Percentiles rank a stretch among this genome's conserved stretches.
Conservation (phyloP, 2,888 invertebrate species). For the Plemyria rubiginata region DNA sequence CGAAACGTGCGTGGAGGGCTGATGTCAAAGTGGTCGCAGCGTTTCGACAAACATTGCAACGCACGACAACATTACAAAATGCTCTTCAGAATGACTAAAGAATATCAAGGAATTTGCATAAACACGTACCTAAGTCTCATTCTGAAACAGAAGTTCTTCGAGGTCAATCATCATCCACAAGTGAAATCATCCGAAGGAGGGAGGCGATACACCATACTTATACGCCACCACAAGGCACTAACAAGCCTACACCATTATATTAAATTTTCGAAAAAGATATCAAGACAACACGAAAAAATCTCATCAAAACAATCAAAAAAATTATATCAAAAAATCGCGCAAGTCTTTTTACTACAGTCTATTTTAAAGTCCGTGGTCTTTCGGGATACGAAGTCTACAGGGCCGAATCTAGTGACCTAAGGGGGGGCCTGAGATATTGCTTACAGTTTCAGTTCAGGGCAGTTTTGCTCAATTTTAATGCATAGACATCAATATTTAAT, state of each 20-base stretch:
- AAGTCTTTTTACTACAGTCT: slow-evolving; percentile 83
- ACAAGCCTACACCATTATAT: slow-evolving; percentile 62
- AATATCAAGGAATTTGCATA: not conserved
- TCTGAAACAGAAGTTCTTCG: slow-evolving; percentile 1
- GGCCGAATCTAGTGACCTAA: slow-evolving; percentile 34
- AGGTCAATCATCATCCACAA: not conserved
- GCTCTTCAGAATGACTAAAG: not conserved
- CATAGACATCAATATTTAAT: not conserved
- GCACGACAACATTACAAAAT: slow-evolving; percentile 17
- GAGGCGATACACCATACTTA: slow-evolving; percentile 56
- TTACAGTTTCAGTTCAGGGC: not conserved
- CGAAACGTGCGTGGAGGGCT: slow-evolving; percentile 41
- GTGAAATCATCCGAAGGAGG: slow-evolving; percentile 30
- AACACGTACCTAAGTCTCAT: not conserved
- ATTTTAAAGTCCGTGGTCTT: slow-evolving; percentile 74
- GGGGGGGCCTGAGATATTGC: slow-evolving; percentile 9
- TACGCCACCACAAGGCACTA: slow-evolving; percentile 76
- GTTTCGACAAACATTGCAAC: not conserved
- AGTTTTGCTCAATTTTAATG: not conserved
- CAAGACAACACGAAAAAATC: slow-evolving; percentile 76
- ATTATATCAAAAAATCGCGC: slow-evolving; percentile 79
- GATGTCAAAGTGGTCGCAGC: slow-evolving; percentile 9
- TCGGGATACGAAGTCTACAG: slow-evolving; percentile 67
- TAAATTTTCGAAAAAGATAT: slow-evolving; percentile 64
- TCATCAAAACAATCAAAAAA: slow-evolving; percentile 73